Base-by-base conservation (phyloP, 2,888 invertebrate species). In the Drosophila lutescens region DNA sequence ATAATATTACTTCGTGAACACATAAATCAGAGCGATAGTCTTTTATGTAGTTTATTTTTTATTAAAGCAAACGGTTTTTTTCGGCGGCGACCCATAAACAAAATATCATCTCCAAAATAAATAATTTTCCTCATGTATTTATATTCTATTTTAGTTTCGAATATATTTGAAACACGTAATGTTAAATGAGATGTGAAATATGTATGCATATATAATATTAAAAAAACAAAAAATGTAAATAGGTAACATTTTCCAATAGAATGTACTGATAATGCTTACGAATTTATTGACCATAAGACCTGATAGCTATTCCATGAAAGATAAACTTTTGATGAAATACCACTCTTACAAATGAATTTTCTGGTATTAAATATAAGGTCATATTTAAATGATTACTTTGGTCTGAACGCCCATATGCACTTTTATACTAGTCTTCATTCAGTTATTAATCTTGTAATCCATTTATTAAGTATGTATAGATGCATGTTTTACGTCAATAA, bases 271-370 rank as follows among this genome's bases (percentile, higher is more conserved):
- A 74, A 73, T 58, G 77, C 62, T 49, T 79, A 80, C 89, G 89
- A 89, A 89, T 89, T 89, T 89, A 89, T 88, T 79, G 75, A 80
- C 71, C 73, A 78, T 74, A 79, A 74, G 74, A 81, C 81, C 81
- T 81, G 81, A 87, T 81, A 81, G 82, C 58, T 66, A 36, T 61
- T 68, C 51, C 57, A 69, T 26, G 8, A 53, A 44, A 50, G 49
- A 15, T 60, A 63, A 47, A 59, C 47, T 53, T 49, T 15, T 46
- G 34, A 23, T 32, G n/a, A 55, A 30, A 44, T 44, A 44, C 13
- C 38, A 56, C 9, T 38, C 13, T 17, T 41, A 17, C 26, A 53
- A 65, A 26, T 72, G 17, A 56, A 43, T 50, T 34, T 20, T 34
- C 47, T 47, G 5, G 47, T 47, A 47, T 26, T n/a, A 26, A 46